These are phyloP conservation scores for Paelopatides confundens DNA, from an alignment of 53 echinoderm and acorn worm species.

Conservation along the genomic window DNA sequence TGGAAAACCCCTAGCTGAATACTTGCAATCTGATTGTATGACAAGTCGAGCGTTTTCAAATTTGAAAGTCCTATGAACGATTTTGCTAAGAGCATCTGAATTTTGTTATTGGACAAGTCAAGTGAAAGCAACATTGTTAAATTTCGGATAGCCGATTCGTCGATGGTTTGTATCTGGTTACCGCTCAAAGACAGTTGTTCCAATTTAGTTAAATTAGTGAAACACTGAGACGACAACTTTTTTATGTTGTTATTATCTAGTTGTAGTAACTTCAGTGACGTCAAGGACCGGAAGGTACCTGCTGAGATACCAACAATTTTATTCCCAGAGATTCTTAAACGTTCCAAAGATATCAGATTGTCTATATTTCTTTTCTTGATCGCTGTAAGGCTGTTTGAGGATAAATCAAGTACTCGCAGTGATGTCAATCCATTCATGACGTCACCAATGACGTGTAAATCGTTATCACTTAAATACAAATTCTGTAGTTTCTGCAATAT, in stretches of 20 bases:
- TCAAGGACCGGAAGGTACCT: background rate
- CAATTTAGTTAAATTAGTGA: background rate
- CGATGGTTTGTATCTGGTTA: background rate
- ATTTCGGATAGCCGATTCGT: background rate
- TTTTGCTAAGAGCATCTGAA: background rate
- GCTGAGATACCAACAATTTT: background rate
- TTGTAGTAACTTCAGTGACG: background rate
- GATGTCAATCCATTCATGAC: background rate
- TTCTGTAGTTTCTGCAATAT: background rate
- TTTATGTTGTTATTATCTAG: background rate
- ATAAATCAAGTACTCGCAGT: constrained; percentile 6
- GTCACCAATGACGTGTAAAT: background rate
- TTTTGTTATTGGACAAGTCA: background rate
- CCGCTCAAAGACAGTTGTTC: background rate
- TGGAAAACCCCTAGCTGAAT: background rate
- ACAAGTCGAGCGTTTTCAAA: background rate
- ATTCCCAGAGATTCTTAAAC: background rate
- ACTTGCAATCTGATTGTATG: background rate
- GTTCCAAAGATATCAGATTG: background rate
- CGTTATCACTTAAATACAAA: constrained; percentile 14
- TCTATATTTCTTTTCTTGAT: background rate
- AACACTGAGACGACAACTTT: background rate
- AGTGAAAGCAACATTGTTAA: background rate
- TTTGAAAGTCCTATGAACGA: background rate
- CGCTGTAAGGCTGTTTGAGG: background rate